Evolutionary conservation across 2,888 invertebrate genomes (phyloP), one percentile per base, ranked within the genome.

Genomic region (Hydraecia micacea): DNA sequence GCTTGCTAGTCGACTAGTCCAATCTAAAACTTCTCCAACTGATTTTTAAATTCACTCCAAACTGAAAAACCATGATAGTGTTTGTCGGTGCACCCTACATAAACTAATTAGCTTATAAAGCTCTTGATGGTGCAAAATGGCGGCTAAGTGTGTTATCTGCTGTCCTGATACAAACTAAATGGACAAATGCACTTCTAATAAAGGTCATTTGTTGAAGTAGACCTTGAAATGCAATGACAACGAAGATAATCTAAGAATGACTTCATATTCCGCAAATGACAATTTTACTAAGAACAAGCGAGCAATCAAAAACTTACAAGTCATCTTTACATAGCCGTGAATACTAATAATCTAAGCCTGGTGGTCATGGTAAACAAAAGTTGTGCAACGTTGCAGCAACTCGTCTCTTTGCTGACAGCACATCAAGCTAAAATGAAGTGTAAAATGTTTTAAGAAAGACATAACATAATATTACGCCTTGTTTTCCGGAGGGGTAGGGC

Each of bases 161-260:
- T 0, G 42, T 55, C 55, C 21, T 63, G n/a, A 60, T 46, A 76
- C 36, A 8, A 60, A 36, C 52, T 46, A 18, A 67, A 66, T 74
- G 8, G 39, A 60, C 68, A 80, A 84, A 75, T 83, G 75, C 70
- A 76, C 46, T 81, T 81, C 39, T 71, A 83, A 72, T 68, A 32
- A 36, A 80, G 60, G 76, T 65, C 65, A 60, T 72, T 72, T 69
- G 55, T 46, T 32, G 60, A 32, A 60, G 1, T 21, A 58, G n/a
- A 69, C 81, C 71, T 85, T 81, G 83, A 65, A 52, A 84, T 42
- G 66, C 25, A 55, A 69, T 49, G 42, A 68, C 36, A 79, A 62
- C n/a, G 21, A 65, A 55, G 68, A 69, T 81, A 28, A 84, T 46
- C 58, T 62, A 15, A 49, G 60, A 71, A 72, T 62, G 55, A 78